Evolutionary conservation across 1,140 invertebrate genomes (phyloP).

Genomic region (Cotesia chilonis): DNA sequence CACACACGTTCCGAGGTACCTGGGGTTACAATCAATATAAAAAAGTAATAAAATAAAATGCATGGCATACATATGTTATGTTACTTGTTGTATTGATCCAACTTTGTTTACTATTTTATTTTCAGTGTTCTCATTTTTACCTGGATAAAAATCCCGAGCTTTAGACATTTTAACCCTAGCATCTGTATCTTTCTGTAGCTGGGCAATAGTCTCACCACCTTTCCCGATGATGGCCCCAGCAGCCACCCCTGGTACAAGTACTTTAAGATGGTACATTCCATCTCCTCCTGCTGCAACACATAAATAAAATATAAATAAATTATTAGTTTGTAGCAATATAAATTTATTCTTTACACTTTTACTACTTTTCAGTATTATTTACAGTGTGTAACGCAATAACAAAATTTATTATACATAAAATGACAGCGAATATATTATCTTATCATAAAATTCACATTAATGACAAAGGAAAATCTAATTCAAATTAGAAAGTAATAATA

Average conservation of each 20-base stretch:
- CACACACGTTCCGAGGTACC: constrained; percentile 97
- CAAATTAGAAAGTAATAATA: constrained; percentile 23
- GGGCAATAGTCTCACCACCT: constrained; percentile 96
- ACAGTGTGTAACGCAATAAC: too few relatives aligned
- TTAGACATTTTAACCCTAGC: constrained; percentile 98
- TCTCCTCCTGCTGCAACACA: constrained; percentile 69
- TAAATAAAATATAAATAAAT: constrained; percentile 22
- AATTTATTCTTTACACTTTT: too few relatives aligned
- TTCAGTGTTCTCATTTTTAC: constrained; percentile 67
- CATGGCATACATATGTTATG: constrained; percentile 10
- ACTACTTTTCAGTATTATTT: too few relatives aligned
- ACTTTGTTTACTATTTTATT: not conserved
- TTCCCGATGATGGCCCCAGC: constrained; percentile 98
- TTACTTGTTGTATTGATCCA: not conserved
- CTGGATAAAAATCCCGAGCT: constrained; percentile 97
- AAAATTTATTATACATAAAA: too few relatives aligned
- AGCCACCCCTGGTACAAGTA: constrained; percentile 93
- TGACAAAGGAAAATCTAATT: too few relatives aligned
- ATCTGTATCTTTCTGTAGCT: constrained; percentile 94
- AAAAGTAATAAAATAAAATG: constrained; percentile 29
- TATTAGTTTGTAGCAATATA: too few relatives aligned
- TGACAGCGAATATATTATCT: too few relatives aligned
- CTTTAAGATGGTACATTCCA: constrained; percentile 91
- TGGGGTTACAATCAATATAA: constrained; percentile 59
- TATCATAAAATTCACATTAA: too few relatives aligned